Evolutionary conservation across 2,888 invertebrate species (phyloP), one percentile per base, ranked within the genome.

Genomic region (Mystacides longicornis): DNA sequence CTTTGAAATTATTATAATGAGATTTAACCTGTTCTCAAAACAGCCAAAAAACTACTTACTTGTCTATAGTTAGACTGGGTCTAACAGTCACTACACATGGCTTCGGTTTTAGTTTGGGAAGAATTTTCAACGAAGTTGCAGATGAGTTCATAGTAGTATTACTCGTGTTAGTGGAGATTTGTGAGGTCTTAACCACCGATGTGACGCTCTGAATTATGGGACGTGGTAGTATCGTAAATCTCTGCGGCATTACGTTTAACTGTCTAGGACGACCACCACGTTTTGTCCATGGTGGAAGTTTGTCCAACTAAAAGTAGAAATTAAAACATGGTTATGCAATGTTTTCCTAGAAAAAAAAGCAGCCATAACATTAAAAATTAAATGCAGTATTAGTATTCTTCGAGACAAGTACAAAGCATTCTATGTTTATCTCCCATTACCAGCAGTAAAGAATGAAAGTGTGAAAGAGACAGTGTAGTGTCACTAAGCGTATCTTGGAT

Each of bases 231-330:
- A 22, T 48, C 9, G 16, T 23, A 19, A 21, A 21, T 42, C 23
- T 11, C 18, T 33, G 19, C 19, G 33, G 48, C n/a, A 20, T 21
- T 2, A 27, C 27, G 3, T 47, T 20, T 23, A 18, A 21, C n/a
- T 4, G 22, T 22, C 60, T 64, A 49, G 42, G 19, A 14, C 19
- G 19, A 37, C 52, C 49, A 19, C 45, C 1, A 63, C 58, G 52
- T 1, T 50, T 51, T 4, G 48, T 55, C 58, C 58, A 58, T 19
- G 42, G 49, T 1, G 55, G 55, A 19, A 58, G 22, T 21, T 55
- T 55, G 19, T 52, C 52, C 31, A 58, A 16, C 55, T 55, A 22
- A n/a, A 54, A 46, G 14, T 14, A 31, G 7, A 7, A 31, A 31
- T 14, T 7, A 31, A 9, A 14, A 31, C 31, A 31, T 31, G 7